A percentile compares a stretch with the other conserved stretches of the same genome.
These are phyloP conservation scores for Alexandromys oeconomus DNA, from an alignment of 2,797 vertebrate genomes.

Conservation along the genomic window DNA sequence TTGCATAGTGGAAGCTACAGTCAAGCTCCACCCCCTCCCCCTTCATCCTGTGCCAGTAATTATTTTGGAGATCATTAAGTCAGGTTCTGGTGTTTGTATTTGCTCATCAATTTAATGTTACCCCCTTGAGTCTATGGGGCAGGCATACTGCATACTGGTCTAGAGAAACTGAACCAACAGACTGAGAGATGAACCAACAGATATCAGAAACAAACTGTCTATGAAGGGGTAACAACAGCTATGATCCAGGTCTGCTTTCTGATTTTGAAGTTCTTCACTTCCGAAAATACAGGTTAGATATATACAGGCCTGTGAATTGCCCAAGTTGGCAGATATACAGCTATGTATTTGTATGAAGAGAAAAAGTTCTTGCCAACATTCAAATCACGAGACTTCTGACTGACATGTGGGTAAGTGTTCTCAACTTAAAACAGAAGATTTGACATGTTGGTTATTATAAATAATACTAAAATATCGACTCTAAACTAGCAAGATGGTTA, in stretches of 20 bases:
- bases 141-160: background rate
- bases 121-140: background rate
- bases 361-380: background rate
- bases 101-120: background rate
- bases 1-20: background rate
- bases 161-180: background rate
- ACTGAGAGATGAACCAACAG: background rate
- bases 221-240: background rate
- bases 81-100: background rate
- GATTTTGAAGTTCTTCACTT: background rate
- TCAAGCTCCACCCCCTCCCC: background rate
- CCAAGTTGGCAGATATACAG: background rate
- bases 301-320: background rate
- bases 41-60: background rate
- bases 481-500: background rate
- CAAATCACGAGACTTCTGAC: background rate
- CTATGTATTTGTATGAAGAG: no score
- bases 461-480: background rate
- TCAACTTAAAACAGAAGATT: constrained; percentile 12
- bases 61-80: background rate
- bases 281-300: background rate
- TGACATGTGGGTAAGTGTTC: background rate
- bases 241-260: background rate
- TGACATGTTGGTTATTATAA: background rate
- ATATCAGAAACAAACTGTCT: background rate